Evolutionary conservation across 2,797 vertebrate species (phyloP), one percentile per base, ranked within the genome.

Genomic region (Sebastes dallii): DNA sequence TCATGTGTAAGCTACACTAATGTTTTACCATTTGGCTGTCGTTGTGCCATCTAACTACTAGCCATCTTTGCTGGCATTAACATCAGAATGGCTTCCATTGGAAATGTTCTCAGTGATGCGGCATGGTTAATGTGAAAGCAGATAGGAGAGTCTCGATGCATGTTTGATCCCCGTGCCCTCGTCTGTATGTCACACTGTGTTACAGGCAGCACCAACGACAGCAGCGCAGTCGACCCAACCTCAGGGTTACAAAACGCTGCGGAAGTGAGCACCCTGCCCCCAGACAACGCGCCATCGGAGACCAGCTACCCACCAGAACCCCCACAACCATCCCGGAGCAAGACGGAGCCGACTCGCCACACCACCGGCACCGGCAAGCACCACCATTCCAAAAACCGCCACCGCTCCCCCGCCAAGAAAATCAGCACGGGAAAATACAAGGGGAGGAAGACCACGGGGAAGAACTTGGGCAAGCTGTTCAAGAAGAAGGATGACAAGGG

Each of bases 231-330:
- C 96, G 94, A 96, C 94, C 89, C 96, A 96, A 77, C 96, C 96
- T 55, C 96, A 96, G 94, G 97, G 96, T 93, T 98, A 96, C 98
- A 97, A 97, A 97, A 96, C 95, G 88, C 97, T 97, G 94, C 97
- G 97, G 96, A 98, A 99, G 95, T 99, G 97, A 99, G 94, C 93
- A 56, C 91, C 32, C 64, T 78, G 82, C 95, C 94, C 83, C 86
- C 87, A 2, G 66, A 87, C 92, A 93, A 94, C 89, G 94, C 95
- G 83, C 94, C 96, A 91, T 96, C 92, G 94, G 97, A 98, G 95
- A 96, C 95, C 95, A 97, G 95, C 95, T 95, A 94, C 91, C 96
- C 95, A 96, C 96, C 96, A 94, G 97, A 97, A 91, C 94, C 96
- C 95, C 96, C 96, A 95, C 96, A 96, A 95, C 91, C 97, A 97